Percentiles rank a stretch among this genome's conserved stretches.
phyloP scores from a whole-genome alignment of 2,113 vertebrate species.

The Pelodiscus sinensis region DNA sequence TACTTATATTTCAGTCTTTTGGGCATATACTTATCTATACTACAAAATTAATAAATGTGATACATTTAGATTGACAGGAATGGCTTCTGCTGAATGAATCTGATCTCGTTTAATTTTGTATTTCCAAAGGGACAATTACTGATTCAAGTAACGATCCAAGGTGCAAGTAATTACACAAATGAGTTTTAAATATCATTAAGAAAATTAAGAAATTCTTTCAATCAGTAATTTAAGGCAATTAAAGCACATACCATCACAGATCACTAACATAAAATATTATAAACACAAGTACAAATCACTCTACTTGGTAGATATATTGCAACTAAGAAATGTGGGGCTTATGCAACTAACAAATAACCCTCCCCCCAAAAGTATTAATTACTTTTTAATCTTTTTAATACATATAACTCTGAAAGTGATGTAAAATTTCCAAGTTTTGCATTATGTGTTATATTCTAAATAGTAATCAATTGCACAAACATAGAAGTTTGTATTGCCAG shows the following conservation, averaged over 20 bases:
- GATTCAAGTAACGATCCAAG: background rate
- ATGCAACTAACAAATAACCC: background rate
- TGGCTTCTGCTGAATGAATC: background rate
- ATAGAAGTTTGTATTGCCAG: too few relatives aligned
- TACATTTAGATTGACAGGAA: background rate
- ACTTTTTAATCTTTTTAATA: background rate
- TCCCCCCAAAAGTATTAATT: background rate
- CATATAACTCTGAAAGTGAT: background rate
- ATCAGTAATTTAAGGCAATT: background rate
- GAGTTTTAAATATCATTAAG: background rate
- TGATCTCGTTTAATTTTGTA: background rate
- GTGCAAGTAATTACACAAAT: background rate
- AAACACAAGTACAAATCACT: background rate
- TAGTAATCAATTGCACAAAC: background rate
- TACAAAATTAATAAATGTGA: background rate
- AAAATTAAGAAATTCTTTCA: background rate
- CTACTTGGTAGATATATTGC: rapidly evolving
- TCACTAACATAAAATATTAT: background rate
- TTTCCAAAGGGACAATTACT: background rate
- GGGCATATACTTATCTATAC: background rate
- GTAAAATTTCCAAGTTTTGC: background rate
- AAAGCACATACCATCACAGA: background rate
- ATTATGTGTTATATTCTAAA: background rate
- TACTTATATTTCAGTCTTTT: background rate
- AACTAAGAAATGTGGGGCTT: background rate